These are phyloP conservation scores for Hiodon alosoides DNA, from an alignment of 2,113 vertebrate species.

Conservation along the genomic window DNA sequence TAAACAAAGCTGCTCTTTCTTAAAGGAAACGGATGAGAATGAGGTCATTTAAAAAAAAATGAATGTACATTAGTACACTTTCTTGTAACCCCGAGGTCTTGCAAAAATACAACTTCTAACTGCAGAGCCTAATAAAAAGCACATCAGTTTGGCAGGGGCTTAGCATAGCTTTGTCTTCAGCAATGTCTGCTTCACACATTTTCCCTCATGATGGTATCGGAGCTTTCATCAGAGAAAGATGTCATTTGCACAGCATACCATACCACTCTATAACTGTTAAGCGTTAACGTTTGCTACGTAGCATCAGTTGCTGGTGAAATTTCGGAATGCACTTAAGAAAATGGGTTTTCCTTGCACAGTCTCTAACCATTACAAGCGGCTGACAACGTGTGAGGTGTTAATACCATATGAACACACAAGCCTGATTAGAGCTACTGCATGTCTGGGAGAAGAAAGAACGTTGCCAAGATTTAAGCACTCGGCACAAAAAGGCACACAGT, in stretches of 20 bases:
- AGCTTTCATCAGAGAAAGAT: not conserved
- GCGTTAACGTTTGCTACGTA: not conserved
- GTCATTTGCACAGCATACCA: not conserved
- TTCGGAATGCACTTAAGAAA: not conserved
- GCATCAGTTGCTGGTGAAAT: constrained; percentile 14
- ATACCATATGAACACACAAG: constrained; percentile 1
- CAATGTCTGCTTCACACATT: not conserved
- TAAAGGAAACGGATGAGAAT: too few species aligned
- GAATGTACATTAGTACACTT: too few species aligned
- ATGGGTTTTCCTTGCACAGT: not conserved
- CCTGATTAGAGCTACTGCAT: not conserved
- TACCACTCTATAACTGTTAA: not conserved
- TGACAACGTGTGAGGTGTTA: not conserved
- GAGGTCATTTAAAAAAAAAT: too few species aligned
- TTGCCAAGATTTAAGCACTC: not conserved
- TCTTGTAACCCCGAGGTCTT: too few species aligned
- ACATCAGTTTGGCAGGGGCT: not conserved
- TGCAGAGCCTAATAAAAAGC: not conserved
- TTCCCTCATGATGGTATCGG: not conserved
- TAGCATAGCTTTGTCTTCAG: not conserved
- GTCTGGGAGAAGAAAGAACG: constrained; percentile 4
- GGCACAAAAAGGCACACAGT: constrained; percentile 24
- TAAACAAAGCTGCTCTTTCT: too few species aligned
- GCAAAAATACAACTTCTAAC: not conserved
- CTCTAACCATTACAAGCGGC: not conserved